phyloP scores from a whole-genome alignment of 2,113 vertebrate species.

The Melanerpes aurifrons region DNA sequence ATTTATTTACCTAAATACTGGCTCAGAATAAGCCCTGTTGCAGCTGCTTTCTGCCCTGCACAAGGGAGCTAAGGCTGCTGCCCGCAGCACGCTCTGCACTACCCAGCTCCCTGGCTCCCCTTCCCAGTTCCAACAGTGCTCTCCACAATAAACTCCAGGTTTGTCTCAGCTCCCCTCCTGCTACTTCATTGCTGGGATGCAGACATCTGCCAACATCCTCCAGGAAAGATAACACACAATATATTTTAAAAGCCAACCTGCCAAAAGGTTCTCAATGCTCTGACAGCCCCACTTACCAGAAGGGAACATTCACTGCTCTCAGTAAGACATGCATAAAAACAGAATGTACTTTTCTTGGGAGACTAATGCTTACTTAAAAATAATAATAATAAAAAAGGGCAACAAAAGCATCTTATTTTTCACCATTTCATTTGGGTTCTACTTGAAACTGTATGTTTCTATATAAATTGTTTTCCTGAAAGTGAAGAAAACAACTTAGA shows the following conservation, averaged over 20 bases:
- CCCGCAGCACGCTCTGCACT: background rate
- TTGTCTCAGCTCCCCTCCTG: background rate
- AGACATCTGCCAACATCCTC: background rate
- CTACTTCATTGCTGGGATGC: background rate
- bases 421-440: background rate
- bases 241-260: background rate
- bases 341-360: slow-evolving; percentile 10
- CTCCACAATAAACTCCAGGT: background rate
- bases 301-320: background rate
- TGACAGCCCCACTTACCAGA: background rate
- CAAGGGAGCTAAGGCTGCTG: background rate
- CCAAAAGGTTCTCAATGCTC: background rate
- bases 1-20: background rate
- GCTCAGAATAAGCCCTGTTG: background rate
- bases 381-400: background rate
- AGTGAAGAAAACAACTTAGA: background rate
- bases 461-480: background rate
- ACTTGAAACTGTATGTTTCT: background rate
- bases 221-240: background rate
- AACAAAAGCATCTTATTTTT: slow-evolving; percentile 6
- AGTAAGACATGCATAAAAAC: background rate
- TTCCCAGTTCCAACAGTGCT: background rate
- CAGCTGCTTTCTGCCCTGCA: background rate
- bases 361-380: background rate
- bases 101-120: background rate